Evolutionary conservation across 2,797 vertebrate genomes (phyloP).

Genomic region (Mastacembelus armatus): DNA sequence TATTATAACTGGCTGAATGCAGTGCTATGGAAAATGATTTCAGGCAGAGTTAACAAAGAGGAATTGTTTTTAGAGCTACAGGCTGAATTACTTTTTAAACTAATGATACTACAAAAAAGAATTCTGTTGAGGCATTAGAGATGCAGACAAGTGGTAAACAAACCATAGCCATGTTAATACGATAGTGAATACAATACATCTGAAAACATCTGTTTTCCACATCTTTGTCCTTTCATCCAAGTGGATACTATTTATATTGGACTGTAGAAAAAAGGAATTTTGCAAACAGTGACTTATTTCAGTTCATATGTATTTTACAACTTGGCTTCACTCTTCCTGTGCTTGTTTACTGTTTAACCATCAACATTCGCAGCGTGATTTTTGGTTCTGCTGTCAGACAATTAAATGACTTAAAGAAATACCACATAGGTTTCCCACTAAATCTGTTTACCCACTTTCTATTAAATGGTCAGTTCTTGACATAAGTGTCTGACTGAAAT

Average conservation of each 20-base stretch:
- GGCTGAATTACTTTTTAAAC: background rate
- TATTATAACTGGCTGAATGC: background rate
- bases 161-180: background rate
- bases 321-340: background rate
- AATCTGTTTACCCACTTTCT: too few species aligned
- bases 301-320: background rate
- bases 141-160: conserved; percentile 2
- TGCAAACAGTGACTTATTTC: background rate
- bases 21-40: background rate
- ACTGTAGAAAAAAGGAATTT: background rate
- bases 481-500: background rate
- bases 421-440: too few species aligned
- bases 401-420: too few species aligned
- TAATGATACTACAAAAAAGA: background rate
- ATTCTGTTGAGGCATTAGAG: background rate
- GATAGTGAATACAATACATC: background rate
- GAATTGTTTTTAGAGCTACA: background rate
- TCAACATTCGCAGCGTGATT: background rate
- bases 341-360: background rate
- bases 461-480: background rate
- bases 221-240: background rate
- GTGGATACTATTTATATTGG: background rate
- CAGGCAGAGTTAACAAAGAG: background rate
- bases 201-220: background rate
- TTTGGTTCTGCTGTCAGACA: background rate